These are phyloP conservation scores for Ceratitis capitata DNA, from an alignment of 1,140 invertebrate species.

Conservation along the genomic window DNA sequence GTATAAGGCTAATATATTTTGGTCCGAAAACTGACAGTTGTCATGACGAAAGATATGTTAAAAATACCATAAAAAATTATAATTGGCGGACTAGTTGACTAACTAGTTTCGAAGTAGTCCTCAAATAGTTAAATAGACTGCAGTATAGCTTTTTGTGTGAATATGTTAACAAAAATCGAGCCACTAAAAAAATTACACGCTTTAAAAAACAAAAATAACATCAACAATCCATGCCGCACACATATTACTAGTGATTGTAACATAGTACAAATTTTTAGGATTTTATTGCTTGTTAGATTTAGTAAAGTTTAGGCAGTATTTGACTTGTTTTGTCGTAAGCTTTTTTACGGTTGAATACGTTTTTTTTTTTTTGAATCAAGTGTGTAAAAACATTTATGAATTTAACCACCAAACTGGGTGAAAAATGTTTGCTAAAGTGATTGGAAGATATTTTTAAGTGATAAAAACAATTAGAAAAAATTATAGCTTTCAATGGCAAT, in stretches of 20 bases:
- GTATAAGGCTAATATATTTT: no score
- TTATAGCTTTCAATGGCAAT: neutral
- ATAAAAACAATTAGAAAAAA: neutral
- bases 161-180: neutral
- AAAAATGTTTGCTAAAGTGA: neutral
- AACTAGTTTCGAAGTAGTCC: neutral
- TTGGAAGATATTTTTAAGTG: neutral
- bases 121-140: neutral
- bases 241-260: neutral
- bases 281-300: slow-evolving; percentile 63
- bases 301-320: slow-evolving; percentile 63
- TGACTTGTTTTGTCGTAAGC: slow-evolving; percentile 41
- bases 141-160: neutral
- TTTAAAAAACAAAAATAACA: neutral
- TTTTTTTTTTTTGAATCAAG: slow-evolving; percentile 39
- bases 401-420: neutral
- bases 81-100: neutral
- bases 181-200: slow-evolving; percentile 15
- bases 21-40: no score
- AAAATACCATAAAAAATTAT: neutral
- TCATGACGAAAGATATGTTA: no score
- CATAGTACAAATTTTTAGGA: slow-evolving; percentile 57
- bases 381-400: slow-evolving; percentile 14
- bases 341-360: no score
- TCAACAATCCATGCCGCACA: neutral